Base-by-base conservation (phyloP, 2,888 invertebrate genomes). In the Nasonovia ribisnigri region DNA sequence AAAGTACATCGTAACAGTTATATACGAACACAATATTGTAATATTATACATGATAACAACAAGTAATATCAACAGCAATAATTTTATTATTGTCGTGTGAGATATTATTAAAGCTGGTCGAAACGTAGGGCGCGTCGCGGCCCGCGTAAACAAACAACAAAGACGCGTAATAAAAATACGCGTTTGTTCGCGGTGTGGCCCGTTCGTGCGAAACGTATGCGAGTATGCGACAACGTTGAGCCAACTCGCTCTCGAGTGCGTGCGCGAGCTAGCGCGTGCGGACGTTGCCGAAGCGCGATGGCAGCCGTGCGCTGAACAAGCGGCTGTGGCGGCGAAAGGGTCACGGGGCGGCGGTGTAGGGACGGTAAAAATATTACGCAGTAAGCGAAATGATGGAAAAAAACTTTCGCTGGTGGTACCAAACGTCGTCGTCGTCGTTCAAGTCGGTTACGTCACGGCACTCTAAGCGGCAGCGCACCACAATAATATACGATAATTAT, bases 321-420 rank as follows among this genome's bases (percentile, higher is more conserved):
- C 51, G 77, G 87, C 36, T 5, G 60, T 13, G 26, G 10, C 3
- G 87, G 36, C 8, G 88, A 51, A 92, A 60, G 88, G 91, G 84
- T 89, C 54, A 13, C 26, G 54, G 46, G 67, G 90, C 46, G 67
- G 91, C 91, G 91, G 46, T 42, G 84, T 54, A 86, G 88, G 92
- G 88, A 89, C 89, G 89, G 57, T 84, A 60, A 90, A 86, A 46
- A 54, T 90, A 93, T 90, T 93, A 86, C 93, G 90, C 93, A 93
- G 93, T 60, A 93, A 84, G 48, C 89, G 67, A 88, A 92, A 92
- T 42, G 54, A 20, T 6, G 51, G 91, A 46, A 92, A 92, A 54
- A 92, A 90, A 93, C 93, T 93, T 93, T 93, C 93, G 93, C 93
- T 57, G 89, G 92, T 48, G 67, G 77, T 77, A 77, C 77, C 36